Base-by-base conservation (phyloP, 2,113 vertebrate species). In the Brienomyrus longianalis region DNA sequence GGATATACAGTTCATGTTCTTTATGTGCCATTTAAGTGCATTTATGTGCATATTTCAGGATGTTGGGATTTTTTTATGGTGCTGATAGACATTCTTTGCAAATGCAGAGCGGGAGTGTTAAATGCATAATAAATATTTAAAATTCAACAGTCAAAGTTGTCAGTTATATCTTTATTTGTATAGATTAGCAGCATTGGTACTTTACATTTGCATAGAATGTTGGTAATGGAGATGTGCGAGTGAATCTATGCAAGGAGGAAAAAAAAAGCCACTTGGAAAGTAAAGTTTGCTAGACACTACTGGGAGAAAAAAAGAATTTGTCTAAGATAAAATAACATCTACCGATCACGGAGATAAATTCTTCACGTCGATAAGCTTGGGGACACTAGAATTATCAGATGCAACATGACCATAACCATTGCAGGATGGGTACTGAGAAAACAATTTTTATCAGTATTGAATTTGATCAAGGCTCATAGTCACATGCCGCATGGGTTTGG, bases 121-220 rank as follows among this genome's bases (percentile, higher is more conserved):
- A 80, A 10, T 80, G 39, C 35, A 80, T 80, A 80, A 80, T 80
- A 80, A 80, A 80, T 80, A 80, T 80, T 80, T 80, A 80, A 80
- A 80, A 80, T 43, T 80, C 74, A 80, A 39, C 74, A 70, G 62
- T 70, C 3, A 80, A 7, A 43, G 35, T 80, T 80, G 74, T 77
- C 15, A 17, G 70, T 77, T 77, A 39, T 19, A 80, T 43, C 35
- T 19, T 80, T 77, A 39, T 39, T 39, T 80, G 35, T 80, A 80
- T 80, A 43, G 74, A 43, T 80, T 7, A 80, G 74, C 35, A 43
- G 31, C 15, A 0, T 77, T 80, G 35, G 10, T 43, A 77, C 70
- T 77, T 77, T 80, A 39, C 35, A 39, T 39, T 39, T 80, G 74
- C 35, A 80, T 43, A 35, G 74, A 80, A 39, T 80, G 74, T 80